phyloP scores from a whole-genome alignment of 2,888 invertebrate genomes.

The Hydriomena furcata region DNA sequence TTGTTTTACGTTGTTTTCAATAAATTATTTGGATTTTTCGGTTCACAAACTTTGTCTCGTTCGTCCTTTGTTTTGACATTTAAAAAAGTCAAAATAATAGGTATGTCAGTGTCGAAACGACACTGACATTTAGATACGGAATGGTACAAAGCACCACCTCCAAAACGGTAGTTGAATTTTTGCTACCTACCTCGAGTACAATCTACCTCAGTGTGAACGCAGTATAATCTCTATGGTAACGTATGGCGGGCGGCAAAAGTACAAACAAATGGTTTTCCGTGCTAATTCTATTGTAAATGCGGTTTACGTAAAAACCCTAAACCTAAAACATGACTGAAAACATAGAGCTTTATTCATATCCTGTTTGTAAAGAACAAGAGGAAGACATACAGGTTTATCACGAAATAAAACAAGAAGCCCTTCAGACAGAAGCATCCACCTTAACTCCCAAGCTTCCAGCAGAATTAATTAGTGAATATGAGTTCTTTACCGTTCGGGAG shows the following conservation, averaged over 20 bases:
- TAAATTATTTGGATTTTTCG: background rate
- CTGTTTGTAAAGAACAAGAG: conserved; percentile 40
- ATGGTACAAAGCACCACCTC: too few species aligned
- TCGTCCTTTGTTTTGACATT: conserved; percentile 23
- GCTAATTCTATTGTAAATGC: too few species aligned
- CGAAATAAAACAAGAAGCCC: conserved; percentile 56
- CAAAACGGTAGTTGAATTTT: too few species aligned
- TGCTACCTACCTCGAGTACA: too few species aligned
- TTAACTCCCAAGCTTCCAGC: conserved; percentile 38
- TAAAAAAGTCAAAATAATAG: too few species aligned
- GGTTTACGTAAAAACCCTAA: too few species aligned
- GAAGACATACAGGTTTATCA: conserved; percentile 69
- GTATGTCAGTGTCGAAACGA: background rate
- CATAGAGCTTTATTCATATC: conserved; percentile 57
- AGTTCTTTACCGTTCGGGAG: conserved; percentile 64
- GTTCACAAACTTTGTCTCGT: background rate
- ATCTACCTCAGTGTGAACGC: conserved; percentile 1
- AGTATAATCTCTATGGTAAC: conserved; percentile 10
- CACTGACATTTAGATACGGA: too few species aligned
- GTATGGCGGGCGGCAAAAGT: conserved; percentile 13
- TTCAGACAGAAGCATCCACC: conserved; percentile 33
- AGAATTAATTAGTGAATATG: conserved; percentile 50
- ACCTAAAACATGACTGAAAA: conserved; percentile 53
- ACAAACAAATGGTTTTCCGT: background rate
- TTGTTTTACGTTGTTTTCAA: conserved; percentile 36